Percentiles rank a stretch among this genome's conserved stretches.
Evolutionary conservation across 1,140 invertebrate species (phyloP).

Genomic region (Cherax destructor): DNA sequence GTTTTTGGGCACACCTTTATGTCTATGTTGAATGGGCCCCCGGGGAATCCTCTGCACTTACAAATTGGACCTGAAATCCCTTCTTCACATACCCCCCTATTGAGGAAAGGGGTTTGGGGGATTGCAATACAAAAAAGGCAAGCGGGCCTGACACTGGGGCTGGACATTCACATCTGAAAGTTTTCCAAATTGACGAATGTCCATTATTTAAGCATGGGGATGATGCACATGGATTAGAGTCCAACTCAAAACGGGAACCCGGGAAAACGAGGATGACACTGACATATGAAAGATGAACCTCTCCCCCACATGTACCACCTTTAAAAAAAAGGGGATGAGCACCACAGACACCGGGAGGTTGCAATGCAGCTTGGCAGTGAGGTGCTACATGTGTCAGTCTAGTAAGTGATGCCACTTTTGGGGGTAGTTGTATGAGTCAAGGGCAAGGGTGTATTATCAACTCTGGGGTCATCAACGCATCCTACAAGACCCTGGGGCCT

Average conservation of each 20-base stretch:
- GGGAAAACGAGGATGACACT: constrained; percentile 87
- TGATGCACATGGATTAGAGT: constrained; percentile 92
- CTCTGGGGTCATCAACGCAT: constrained; percentile 91
- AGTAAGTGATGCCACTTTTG: constrained; percentile 78
- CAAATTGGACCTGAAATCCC: constrained; percentile 74
- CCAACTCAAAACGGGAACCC: constrained; percentile 88
- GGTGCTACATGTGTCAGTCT: constrained; percentile 87
- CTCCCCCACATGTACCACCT: constrained; percentile 87
- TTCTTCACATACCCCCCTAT: constrained; percentile 78
- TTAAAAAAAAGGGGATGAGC: constrained; percentile 92
- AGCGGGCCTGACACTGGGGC: constrained; percentile 75
- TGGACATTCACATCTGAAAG: constrained; percentile 75
- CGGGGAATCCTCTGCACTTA: constrained; percentile 74
- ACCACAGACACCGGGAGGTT: constrained; percentile 86
- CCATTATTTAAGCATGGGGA: constrained; percentile 88
- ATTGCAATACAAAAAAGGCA: constrained; percentile 77
- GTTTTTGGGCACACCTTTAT: constrained; percentile 75
- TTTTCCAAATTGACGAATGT: constrained; percentile 74
- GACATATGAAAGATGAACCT: constrained; percentile 81
- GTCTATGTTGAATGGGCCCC: constrained; percentile 74
- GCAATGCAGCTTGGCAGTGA: constrained; percentile 82
- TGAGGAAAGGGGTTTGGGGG: constrained; percentile 77
- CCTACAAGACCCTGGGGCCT: constrained; percentile 85
- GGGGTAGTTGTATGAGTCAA: constrained; percentile 83
- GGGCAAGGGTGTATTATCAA: constrained; percentile 86